These are phyloP conservation scores for Triplophysa siluroides DNA, from an alignment of 2,113 vertebrate genomes.

Conservation along the genomic window DNA sequence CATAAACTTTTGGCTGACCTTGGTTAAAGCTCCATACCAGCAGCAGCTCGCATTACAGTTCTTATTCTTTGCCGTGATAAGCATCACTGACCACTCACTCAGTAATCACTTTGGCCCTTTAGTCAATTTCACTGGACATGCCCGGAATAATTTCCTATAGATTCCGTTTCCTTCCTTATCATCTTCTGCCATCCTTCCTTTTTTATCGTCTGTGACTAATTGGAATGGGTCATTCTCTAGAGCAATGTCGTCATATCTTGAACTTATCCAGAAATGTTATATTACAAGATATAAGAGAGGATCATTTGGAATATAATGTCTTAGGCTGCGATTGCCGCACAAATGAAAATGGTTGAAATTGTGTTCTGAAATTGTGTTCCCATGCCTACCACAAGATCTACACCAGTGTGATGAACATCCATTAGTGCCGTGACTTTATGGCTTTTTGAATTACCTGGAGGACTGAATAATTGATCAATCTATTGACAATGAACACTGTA, in stretches of 20 bases:
- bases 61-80: background rate
- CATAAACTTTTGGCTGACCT: too few species aligned
- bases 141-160: background rate
- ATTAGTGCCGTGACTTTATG: constrained; percentile 62
- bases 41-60: background rate
- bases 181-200: constrained; percentile 10
- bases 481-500: constrained; percentile 9
- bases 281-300: constrained; percentile 18
- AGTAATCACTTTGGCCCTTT: background rate
- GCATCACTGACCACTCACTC: background rate
- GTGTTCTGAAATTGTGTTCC: background rate
- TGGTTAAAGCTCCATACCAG: too few species aligned
- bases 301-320: constrained; percentile 28
- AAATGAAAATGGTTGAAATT: constrained; percentile 15
- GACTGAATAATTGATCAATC: constrained; percentile 70
- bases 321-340: constrained; percentile 5
- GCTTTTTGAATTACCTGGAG: constrained; percentile 58
- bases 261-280: constrained; percentile 17
- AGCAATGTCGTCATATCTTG: constrained; percentile 35
- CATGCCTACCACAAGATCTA: constrained; percentile 12
- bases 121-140: background rate
- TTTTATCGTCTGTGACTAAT: constrained; percentile 31
- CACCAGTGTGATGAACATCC: background rate
- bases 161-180: constrained; percentile 13
- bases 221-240: constrained; percentile 25